Evolutionary conservation across 2,888 invertebrate species (phyloP).

Genomic region (Syrista parreyssii): DNA sequence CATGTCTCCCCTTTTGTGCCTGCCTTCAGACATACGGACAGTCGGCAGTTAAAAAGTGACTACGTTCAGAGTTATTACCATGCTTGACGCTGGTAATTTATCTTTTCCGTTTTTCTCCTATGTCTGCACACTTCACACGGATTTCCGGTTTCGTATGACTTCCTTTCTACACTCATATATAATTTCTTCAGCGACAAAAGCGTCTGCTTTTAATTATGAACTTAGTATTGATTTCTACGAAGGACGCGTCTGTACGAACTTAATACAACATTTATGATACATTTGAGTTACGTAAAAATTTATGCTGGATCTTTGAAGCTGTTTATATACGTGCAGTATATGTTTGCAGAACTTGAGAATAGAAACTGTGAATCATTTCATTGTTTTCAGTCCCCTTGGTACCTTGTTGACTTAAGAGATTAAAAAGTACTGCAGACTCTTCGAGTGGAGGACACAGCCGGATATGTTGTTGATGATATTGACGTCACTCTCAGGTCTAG

Average conservation of each 20-base stretch:
- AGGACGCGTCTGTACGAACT: no score
- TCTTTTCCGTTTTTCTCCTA: neutral
- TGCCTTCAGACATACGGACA: no score
- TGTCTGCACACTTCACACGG: neutral
- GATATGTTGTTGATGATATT: neutral
- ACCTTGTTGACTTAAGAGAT: neutral
- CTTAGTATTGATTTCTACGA: no score
- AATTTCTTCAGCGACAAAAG: neutral
- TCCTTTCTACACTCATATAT: neutral
- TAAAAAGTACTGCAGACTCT: neutral
- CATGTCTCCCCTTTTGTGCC: no score
- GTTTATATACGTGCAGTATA: neutral
- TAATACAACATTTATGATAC: neutral
- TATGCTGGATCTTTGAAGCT: neutral
- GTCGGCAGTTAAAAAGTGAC: neutral
- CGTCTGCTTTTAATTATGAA: neutral
- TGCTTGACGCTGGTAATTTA: neutral
- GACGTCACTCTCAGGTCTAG: neutral
- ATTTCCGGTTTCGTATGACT: neutral
- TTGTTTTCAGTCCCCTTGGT: neutral
- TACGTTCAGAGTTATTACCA: neutral
- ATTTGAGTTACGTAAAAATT: neutral
- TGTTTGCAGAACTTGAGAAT: neutral
- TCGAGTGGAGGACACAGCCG: neutral
- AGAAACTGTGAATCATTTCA: neutral